These are phyloP conservation scores for Ecliptopera silaceata DNA, from an alignment of 2,888 invertebrate genomes.

Conservation along the genomic window DNA sequence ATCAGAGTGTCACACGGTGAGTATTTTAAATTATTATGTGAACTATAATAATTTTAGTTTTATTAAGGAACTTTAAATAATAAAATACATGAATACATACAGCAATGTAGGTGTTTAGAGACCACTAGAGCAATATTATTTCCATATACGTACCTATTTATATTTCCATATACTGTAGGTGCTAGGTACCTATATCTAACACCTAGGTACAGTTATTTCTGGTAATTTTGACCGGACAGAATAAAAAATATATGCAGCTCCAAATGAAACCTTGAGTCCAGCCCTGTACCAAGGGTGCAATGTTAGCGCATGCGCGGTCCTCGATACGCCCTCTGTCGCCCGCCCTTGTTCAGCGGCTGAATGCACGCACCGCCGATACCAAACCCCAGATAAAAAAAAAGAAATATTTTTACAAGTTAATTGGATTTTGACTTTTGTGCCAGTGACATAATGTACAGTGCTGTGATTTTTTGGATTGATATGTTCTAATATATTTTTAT, in stretches of 20 bases:
- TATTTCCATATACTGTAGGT: no score
- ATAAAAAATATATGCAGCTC: constrained; percentile 2
- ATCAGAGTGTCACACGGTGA: no score
- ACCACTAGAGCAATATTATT: no score
- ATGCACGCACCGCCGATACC: constrained; percentile 47
- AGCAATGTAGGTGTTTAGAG: no score
- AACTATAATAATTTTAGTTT: no score
- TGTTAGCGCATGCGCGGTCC: constrained; percentile 65
- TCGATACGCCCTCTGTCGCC: constrained; percentile 49
- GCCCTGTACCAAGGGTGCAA: constrained; percentile 65
- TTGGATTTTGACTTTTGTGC: constrained; percentile 35
- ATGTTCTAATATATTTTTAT: neutral
- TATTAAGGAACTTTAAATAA: no score
- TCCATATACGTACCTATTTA: no score
- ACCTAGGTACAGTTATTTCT: no score
- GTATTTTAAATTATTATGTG: no score
- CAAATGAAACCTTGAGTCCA: constrained; percentile 33
- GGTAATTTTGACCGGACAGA: neutral
- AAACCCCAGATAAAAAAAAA: constrained; percentile 39
- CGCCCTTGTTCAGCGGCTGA: constrained; percentile 59
- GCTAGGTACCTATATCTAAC: no score
- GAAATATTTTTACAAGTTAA: constrained; percentile 15
- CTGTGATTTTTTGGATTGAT: constrained; percentile 48
- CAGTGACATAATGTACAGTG: constrained; percentile 50
- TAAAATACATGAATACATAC: no score